Evolutionary conservation across 2,113 vertebrate species (phyloP), one percentile per base, ranked within the genome.

Genomic region (Pygoscelis antarcticus): DNA sequence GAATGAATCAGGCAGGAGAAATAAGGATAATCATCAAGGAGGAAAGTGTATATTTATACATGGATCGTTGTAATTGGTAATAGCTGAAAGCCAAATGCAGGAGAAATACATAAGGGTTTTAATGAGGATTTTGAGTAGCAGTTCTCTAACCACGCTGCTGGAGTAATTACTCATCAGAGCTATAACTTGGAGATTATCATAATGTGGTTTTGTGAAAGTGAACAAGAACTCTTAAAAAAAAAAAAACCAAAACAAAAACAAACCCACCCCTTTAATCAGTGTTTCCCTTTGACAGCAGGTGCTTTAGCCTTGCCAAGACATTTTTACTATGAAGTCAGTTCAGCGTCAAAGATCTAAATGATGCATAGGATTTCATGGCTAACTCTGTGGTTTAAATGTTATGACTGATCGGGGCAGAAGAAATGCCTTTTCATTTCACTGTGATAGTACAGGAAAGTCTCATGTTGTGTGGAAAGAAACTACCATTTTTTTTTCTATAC

Each of bases 331-430:
- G 94, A 98, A 97, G 97, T 97, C 94, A 94, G 82, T 76, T 97
- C 85, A 88, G 93, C 96, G 93, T 97, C 96, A 96, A 98, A 97
- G 96, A 91, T 82, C 72, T 98, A 97, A 98, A 96, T 97, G 97
- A 95, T 95, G 94, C 89, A 42, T 97, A 82, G 88, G 52, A 97
- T 97, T 96, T 96, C 96, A 87, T 9, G 51, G 97, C 94, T 93
- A 87, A 88, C 55, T 86, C 57, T 68, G 74, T 78, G 82, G 91
- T 90, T 94, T 96, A 57, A 84, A 96, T 95, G 85, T 96, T 95
- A 95, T 96, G 93, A 97, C 96, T 95, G 96, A 95, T 93, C 0
- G 0, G 44, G 77, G 84, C 81, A 97, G 88, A 97, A 95, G 91
- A 96, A 96, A 94, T 23, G 51, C 65, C 91, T 93, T 97, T 97